phyloP scores from a whole-genome alignment of 2,797 vertebrate genomes.

The Sebastes taczanowskii region DNA sequence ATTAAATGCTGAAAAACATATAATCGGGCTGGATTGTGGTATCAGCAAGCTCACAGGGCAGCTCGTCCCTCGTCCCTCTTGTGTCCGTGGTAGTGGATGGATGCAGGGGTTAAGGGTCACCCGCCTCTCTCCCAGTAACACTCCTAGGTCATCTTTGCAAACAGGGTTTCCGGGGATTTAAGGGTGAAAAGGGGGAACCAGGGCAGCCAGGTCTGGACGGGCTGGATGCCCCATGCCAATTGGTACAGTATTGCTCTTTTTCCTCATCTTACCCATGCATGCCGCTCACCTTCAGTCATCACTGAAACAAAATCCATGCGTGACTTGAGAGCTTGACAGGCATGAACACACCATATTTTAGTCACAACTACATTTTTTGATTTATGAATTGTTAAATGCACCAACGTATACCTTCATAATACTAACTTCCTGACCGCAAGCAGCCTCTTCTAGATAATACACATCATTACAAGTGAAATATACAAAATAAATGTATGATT shows the following conservation, averaged over 20 bases:
- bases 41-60: constrained; percentile 64
- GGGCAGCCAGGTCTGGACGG: constrained; percentile 99
- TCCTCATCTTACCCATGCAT: constrained; percentile 90
- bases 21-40: constrained; percentile 39
- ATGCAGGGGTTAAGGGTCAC: constrained; percentile 61
- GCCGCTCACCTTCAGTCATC: constrained; percentile 78
- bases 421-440: constrained; percentile 72
- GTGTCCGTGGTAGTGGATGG: constrained; percentile 52
- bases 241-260: constrained; percentile 99
- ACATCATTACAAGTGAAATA: constrained; percentile 17
- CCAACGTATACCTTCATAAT: neutral
- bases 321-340: constrained; percentile 51
- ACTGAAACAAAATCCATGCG: constrained; percentile 47
- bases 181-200: constrained; percentile 99
- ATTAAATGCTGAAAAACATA: neutral
- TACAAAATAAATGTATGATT: neutral
- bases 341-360: constrained; percentile 35
- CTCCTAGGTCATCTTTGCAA: constrained; percentile 98
- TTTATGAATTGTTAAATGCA: neutral
- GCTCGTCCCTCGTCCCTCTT: constrained; percentile 75
- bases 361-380: constrained; percentile 17
- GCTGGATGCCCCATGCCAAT: constrained; percentile 99
- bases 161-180: constrained; percentile 99
- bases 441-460: constrained; percentile 46
- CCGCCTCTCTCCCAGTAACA: constrained; percentile 92